Evolutionary conservation across 2,797 vertebrate genomes (phyloP).

Genomic region (Microctenopoma lineatum): DNA sequence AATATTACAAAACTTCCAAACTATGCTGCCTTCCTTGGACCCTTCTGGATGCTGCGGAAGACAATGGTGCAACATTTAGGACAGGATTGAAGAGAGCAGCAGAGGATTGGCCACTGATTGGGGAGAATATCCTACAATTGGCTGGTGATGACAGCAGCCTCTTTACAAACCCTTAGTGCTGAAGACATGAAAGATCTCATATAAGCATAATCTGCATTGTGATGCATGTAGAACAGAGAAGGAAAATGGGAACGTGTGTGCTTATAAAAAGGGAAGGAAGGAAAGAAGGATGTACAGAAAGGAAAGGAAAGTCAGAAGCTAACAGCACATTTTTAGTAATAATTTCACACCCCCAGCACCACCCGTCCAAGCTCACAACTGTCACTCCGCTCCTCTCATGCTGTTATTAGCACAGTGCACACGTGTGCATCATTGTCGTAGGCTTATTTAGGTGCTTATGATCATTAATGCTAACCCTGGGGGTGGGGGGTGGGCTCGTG

Average conservation of each 20-base stretch:
- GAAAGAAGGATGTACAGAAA: neutral
- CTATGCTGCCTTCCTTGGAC: slow-evolving; percentile 2
- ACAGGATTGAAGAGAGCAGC: slow-evolving; percentile 24
- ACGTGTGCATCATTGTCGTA: slow-evolving; percentile 4
- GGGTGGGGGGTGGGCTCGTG: slow-evolving; percentile 27
- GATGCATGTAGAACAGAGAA: slow-evolving; percentile 53
- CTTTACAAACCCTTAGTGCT: slow-evolving; percentile 56
- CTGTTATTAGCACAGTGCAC: neutral
- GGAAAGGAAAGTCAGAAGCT: slow-evolving; percentile 15
- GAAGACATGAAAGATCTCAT: slow-evolving; percentile 67
- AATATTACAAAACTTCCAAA: no score
- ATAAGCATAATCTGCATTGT: slow-evolving; percentile 72
- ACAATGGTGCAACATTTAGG: slow-evolving; percentile 43
- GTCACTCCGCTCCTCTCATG: no score
- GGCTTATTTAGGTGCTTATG: slow-evolving; percentile 22
- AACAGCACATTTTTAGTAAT: no score
- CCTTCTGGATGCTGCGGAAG: slow-evolving; percentile 23
- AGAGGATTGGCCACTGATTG: slow-evolving; percentile 51
- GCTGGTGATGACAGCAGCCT: slow-evolving; percentile 55
- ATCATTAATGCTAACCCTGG: slow-evolving; percentile 32
- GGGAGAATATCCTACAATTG: slow-evolving; percentile 54
- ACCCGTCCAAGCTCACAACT: neutral
- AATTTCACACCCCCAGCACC: no score
- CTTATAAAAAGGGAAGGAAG: slow-evolving; percentile 14
- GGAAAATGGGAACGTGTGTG: slow-evolving; percentile 13